Base-by-base conservation (phyloP, 2,888 invertebrate species). In the Ochropleura leucogaster region DNA sequence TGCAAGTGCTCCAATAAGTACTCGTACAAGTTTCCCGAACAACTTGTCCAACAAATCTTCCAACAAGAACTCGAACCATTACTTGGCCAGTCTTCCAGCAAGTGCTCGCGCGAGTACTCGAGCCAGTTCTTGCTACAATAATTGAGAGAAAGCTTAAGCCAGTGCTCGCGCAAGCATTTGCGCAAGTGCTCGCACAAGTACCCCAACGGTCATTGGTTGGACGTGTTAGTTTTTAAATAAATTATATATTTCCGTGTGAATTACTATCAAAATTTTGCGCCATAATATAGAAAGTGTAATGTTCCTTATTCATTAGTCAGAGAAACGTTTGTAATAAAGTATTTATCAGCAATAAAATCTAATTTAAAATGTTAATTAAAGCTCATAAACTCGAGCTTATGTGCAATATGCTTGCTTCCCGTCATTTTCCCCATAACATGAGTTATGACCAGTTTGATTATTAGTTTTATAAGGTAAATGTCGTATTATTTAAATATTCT, bases 391-490 rank as follows among this genome's bases (percentile, higher is more conserved):
- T 12, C 20, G 6, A n/a, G 30, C 14, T 80, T 67, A 72, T 76
- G 59, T 59, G 59, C 10, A 12, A 55, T 63, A 62, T 59, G 57
- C 7, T 53, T 59, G 20, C 20, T 14, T 66, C 0, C 16, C n/a
- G n/a, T 4, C 6, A 62, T 74, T 70, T 64, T 73, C 67, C 68
- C 44, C 40, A 47, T 40, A 51, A 57, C 12, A 59, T 9, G 40
- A 66, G 12, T 69, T 60, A 73, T 46, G 49, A 16, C 12, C 46
- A n/a, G n/a, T 60, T n/a, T 44, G 12, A n/a, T 4, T 18, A 72
- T 55, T 59, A 62, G 42, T 78, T 82, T 79, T 70, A n/a, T 72
- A 64, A 72, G 51, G 53, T 67, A 12, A 69, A 40, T 66, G 59
- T 63, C 16, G n/a, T 63, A 53, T 72, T 68, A 72, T 75, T 79